A percentile compares a stretch with the other conserved stretches of the same genome.
Evolutionary conservation across 37 sponge, comb jelly and placozoan species (phyloP).

Genomic region (Spongilla lacustris): DNA sequence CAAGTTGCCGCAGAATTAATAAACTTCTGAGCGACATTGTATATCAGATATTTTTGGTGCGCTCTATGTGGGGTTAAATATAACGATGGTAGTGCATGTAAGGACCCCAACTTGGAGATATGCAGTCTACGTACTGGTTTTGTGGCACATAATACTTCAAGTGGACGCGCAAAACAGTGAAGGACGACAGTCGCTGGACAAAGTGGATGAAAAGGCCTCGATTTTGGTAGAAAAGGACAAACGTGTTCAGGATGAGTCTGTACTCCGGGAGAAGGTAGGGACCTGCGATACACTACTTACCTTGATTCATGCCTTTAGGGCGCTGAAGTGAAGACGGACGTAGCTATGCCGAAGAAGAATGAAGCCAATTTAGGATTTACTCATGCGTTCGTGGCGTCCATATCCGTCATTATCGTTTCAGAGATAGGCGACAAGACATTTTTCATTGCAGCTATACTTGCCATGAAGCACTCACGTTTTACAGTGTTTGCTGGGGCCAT

Average conservation of each 20-base stretch:
- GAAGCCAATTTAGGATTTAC: constrained; percentile 31
- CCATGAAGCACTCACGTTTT: constrained; percentile 91
- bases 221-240: too few species aligned
- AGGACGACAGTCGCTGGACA: not conserved
- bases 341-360: not conserved
- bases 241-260: not conserved
- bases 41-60: not conserved
- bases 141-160: not conserved
- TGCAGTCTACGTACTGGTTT: not conserved
- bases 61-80: not conserved
- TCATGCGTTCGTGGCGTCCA: constrained; percentile 84
- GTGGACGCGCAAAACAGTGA: not conserved
- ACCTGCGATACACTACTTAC: not conserved
- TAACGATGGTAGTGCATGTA: not conserved
- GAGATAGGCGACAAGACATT: constrained; percentile 99
- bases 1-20: not conserved
- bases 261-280: not conserved
- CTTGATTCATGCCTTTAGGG: not conserved
- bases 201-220: not conserved
- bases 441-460: constrained; percentile 98
- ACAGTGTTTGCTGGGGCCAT: constrained; percentile 74
- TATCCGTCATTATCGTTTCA: constrained; percentile 97
- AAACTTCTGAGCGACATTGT: not conserved
- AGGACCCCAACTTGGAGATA: not conserved
- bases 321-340: not conserved